A percentile compares a stretch with the other conserved stretches of the same genome.
Evolutionary conservation across 2,797 vertebrate genomes (phyloP).

Genomic region (Toxotes lorentzi): DNA sequence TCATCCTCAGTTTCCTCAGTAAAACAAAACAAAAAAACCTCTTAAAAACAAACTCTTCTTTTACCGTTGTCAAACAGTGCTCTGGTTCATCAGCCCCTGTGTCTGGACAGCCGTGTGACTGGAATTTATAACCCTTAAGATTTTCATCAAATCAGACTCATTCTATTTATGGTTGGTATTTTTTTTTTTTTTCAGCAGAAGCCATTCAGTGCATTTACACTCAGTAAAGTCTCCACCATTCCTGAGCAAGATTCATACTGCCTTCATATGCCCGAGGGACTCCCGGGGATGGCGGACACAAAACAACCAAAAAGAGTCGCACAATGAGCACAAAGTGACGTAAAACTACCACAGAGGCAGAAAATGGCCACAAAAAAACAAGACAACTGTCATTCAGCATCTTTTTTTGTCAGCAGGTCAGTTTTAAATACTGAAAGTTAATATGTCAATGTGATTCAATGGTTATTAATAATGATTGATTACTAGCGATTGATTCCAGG

Average conservation of each 20-base stretch:
- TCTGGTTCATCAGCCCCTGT: background rate
- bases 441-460: background rate
- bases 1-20: conserved; percentile 28
- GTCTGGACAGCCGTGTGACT: no score
- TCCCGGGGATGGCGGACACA: background rate
- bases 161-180: no score
- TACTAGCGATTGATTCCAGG: background rate
- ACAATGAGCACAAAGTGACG: background rate
- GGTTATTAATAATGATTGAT: background rate
- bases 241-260: background rate
- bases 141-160: background rate
- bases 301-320: background rate
- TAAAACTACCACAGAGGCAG: background rate
- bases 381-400: background rate
- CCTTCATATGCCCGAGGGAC: background rate
- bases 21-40: background rate
- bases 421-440: background rate
- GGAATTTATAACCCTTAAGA: no score
- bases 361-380: background rate
- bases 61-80: background rate
- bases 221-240: background rate
- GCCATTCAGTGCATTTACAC: no score
- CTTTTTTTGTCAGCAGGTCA: background rate
- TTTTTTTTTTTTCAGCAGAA: no score
- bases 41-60: background rate